Evolutionary conservation across 2,113 vertebrate species (phyloP).

Genomic region (Gavia stellata): DNA sequence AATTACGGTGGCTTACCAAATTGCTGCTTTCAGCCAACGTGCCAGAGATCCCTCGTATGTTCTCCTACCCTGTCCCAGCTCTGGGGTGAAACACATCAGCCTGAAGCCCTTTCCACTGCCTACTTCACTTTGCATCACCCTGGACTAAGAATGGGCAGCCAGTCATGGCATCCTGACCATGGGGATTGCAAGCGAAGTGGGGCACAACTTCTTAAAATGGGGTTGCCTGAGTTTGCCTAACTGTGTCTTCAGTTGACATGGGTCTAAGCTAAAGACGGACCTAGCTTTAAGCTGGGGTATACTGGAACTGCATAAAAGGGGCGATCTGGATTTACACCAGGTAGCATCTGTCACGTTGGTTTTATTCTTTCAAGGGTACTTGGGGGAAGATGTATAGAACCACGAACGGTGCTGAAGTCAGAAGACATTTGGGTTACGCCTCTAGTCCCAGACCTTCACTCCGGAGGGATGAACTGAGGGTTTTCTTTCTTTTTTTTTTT

Average conservation of each 20-base stretch:
- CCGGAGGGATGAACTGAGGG: not conserved
- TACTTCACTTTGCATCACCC: not conserved
- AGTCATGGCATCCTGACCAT: fast-evolving
- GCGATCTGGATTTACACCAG: not conserved
- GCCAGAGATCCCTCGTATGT: not conserved
- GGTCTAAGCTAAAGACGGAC: not conserved
- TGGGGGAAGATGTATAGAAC: not conserved
- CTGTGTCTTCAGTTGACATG: fast-evolving
- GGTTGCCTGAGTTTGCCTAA: fast-evolving
- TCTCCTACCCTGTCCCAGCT: not conserved
- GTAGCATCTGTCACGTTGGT: fast-evolving
- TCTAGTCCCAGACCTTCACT: not conserved
- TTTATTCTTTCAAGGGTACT: not conserved
- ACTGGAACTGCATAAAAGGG: not conserved
- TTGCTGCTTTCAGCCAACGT: fast-evolving
- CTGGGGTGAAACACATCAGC: not conserved
- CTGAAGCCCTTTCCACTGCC: not conserved
- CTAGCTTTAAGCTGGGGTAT: not conserved
- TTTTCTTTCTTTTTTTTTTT: not conserved
- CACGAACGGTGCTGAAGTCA: not conserved
- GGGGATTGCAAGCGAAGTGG: not conserved
- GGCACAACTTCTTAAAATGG: not conserved
- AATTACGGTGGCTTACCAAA: fast-evolving
- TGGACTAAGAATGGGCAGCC: fast-evolving
- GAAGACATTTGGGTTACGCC: not conserved